Conservation (phyloP, 2,797 vertebrate genomes). For the Naso thynnoides region DNA sequence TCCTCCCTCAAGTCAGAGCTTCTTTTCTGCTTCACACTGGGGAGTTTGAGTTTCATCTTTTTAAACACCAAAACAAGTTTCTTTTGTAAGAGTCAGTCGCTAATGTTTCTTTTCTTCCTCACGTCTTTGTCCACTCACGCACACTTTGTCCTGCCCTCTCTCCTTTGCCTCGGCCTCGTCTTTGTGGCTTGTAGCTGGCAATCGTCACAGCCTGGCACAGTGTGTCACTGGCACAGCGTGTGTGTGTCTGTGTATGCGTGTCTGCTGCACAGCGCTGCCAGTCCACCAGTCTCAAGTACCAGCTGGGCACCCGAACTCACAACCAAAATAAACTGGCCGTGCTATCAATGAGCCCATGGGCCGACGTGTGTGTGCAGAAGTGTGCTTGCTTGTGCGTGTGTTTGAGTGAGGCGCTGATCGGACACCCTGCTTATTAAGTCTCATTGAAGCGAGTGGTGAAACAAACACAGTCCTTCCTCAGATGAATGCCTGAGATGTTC, state of each 20-base stretch:
- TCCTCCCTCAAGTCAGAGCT: slow-evolving; percentile 14
- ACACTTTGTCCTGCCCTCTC: slow-evolving; percentile 43
- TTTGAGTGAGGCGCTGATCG: slow-evolving; percentile 40
- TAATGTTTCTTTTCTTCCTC: slow-evolving; percentile 9
- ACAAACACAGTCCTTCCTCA: slow-evolving; percentile 69
- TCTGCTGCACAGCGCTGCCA: slow-evolving; percentile 72
- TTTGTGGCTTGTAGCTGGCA: slow-evolving; percentile 76
- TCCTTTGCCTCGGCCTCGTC: slow-evolving; percentile 55
- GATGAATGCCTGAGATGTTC: slow-evolving; percentile 72
- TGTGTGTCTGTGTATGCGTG: slow-evolving; percentile 58
- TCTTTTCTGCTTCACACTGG: slow-evolving; percentile 1
- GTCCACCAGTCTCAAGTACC: slow-evolving; percentile 83
- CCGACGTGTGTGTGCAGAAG: slow-evolving; percentile 39
- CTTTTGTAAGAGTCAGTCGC: slow-evolving; percentile 21
- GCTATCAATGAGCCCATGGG: slow-evolving; percentile 62
- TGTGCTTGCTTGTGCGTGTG: slow-evolving; percentile 38
- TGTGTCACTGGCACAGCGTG: slow-evolving; percentile 64
- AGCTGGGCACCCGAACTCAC: slow-evolving; percentile 81
- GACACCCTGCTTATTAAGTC: slow-evolving; percentile 69
- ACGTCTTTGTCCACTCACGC: slow-evolving; percentile 37
- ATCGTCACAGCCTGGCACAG: slow-evolving; percentile 69
- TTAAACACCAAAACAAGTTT: slow-evolving; percentile 6
- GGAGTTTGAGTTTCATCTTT: slow-evolving; percentile 23
- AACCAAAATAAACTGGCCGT: slow-evolving; percentile 81
- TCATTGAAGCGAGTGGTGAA: slow-evolving; percentile 71